phyloP scores from a whole-genome alignment of 2,888 invertebrate genomes.

The Drosophila longiperda region DNA sequence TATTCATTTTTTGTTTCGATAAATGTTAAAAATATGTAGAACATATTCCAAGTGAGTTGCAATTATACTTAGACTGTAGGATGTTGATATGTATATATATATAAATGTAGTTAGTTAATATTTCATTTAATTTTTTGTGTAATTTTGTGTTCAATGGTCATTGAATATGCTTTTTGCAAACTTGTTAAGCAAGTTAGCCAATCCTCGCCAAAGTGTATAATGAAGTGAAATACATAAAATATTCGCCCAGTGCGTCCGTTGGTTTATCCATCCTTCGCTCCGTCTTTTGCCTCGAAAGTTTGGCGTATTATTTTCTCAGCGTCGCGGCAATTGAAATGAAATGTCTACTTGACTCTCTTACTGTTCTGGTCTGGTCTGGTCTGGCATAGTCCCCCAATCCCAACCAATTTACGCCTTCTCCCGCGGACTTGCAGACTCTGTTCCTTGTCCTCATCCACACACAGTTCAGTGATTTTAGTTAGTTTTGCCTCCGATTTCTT shows the following conservation, averaged over 20 bases:
- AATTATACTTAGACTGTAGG: neutral
- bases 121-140: neutral
- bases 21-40: neutral
- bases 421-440: constrained; percentile 30
- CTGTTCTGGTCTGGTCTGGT: constrained; percentile 22
- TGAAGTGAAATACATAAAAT: constrained; percentile 75
- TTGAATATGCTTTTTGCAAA: constrained; percentile 16
- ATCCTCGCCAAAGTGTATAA: constrained; percentile 56
- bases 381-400: constrained; percentile 41
- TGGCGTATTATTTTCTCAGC: constrained; percentile 62
- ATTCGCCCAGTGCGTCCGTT: constrained; percentile 63
- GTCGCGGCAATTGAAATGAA: constrained; percentile 63
- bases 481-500: constrained; percentile 45
- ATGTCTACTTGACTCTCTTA: constrained; percentile 51
- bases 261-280: constrained; percentile 23
- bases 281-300: constrained; percentile 34
- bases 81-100: no score
- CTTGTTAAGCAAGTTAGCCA: constrained; percentile 15
- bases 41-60: neutral
- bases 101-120: no score
- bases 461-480: constrained; percentile 78
- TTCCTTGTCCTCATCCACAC: constrained; percentile 53
- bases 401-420: constrained; percentile 70
- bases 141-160: neutral
- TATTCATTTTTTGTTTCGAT: no score